phyloP scores from a whole-genome alignment of 1,140 invertebrate genomes.

The Brachionus calyciflorus region DNA sequence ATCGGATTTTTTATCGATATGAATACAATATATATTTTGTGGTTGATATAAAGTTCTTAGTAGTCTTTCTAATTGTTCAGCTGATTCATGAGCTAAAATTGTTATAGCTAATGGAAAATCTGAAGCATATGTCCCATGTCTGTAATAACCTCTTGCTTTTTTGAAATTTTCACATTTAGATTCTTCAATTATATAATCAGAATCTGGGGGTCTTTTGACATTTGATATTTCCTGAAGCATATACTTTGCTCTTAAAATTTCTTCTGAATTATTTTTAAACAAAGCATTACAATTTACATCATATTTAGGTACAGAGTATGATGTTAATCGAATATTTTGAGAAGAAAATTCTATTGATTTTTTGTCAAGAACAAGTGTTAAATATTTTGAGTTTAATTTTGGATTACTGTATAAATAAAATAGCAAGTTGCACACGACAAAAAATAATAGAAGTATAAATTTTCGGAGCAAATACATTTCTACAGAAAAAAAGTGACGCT shows the following conservation, averaged over 20 bases:
- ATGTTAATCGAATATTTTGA: too few relatives aligned
- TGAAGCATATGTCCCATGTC: background rate
- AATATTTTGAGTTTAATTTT: too few relatives aligned
- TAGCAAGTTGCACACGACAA: too few relatives aligned
- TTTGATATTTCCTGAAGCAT: background rate
- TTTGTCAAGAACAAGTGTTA: too few relatives aligned
- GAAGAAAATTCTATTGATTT: too few relatives aligned
- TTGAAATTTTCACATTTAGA: slow-evolving; percentile 25
- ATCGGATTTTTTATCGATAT: slow-evolving; percentile 48
- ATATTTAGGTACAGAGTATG: background rate
- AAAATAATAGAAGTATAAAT: too few relatives aligned
- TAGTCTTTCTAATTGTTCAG: slow-evolving; percentile 47
- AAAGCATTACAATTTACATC: slow-evolving; percentile 36
- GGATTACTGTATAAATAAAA: too few relatives aligned
- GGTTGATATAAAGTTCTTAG: slow-evolving; percentile 43
- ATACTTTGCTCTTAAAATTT: slow-evolving; percentile 5
- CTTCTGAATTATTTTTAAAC: slow-evolving; percentile 40
- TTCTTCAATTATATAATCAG: background rate
- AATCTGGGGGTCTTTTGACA: background rate
- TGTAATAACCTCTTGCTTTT: background rate
- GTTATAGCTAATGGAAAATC: slow-evolving; percentile 46
- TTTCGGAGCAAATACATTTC: too few relatives aligned
- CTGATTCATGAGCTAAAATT: slow-evolving; percentile 30
- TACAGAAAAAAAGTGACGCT: too few relatives aligned
- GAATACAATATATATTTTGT: slow-evolving; percentile 48